Percentiles rank a stretch among this genome's conserved stretches.
These are phyloP conservation scores for Sinotaia quadrata DNA, from an alignment of 2,888 invertebrate species.

Conservation along the genomic window DNA sequence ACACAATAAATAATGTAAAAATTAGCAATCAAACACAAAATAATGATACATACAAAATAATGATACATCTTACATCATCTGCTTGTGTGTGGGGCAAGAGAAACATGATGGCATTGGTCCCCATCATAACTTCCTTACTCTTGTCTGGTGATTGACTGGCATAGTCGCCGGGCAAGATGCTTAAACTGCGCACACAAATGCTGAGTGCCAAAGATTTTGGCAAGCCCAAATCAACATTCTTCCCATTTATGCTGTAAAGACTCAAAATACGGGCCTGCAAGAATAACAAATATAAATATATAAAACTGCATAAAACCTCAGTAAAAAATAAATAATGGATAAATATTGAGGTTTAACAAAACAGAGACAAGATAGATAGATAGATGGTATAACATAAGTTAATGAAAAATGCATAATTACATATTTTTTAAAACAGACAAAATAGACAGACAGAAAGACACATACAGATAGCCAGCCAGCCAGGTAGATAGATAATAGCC, in stretches of 20 bases:
- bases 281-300: not conserved
- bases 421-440: too few relatives aligned
- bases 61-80: constrained; percentile 1
- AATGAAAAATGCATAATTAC: too few relatives aligned
- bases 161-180: constrained; percentile 41
- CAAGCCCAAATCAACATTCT: not conserved
- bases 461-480: too few relatives aligned
- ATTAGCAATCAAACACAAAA: too few relatives aligned
- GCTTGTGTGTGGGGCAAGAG: constrained; percentile 43
- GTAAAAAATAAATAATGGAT: too few relatives aligned
- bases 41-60: not conserved
- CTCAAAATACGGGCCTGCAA: constrained; percentile 56
- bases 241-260: constrained; percentile 45
- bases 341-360: too few relatives aligned
- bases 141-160: constrained; percentile 34
- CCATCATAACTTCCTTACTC: constrained; percentile 47
- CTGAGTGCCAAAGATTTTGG: constrained; percentile 36
- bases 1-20: too few relatives aligned
- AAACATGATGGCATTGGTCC: constrained; percentile 56
- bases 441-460: too few relatives aligned
- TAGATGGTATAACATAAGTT: too few relatives aligned
- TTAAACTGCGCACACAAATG: constrained; percentile 53
- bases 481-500: too few relatives aligned
- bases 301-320: not conserved
- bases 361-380: too few relatives aligned